Percentiles rank a stretch among this genome's conserved stretches.
These are phyloP conservation scores for Danaus plexippus DNA, from an alignment of 1,140 invertebrate genomes.

Conservation along the genomic window DNA sequence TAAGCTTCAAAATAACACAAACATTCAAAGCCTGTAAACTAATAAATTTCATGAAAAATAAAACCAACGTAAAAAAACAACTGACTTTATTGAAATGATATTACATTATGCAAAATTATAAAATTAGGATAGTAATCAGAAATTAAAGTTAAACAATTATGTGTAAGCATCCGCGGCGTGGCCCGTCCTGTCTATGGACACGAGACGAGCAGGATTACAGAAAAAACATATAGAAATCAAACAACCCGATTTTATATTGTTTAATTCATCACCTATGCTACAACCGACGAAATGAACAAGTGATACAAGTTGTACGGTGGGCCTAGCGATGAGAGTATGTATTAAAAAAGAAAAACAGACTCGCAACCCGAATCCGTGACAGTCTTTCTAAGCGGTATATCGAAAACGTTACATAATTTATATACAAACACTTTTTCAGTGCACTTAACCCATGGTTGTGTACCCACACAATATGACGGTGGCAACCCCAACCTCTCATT, in stretches of 20 bases:
- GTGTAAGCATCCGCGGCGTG: too few relatives aligned
- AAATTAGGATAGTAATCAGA: conserved; percentile 15
- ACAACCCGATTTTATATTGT: conserved; percentile 19
- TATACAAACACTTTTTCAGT: conserved; percentile 18
- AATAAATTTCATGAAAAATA: conserved; percentile 11
- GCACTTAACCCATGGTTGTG: conserved; percentile 6
- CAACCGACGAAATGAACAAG: conserved; percentile 14
- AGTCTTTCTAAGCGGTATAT: conserved; percentile 8
- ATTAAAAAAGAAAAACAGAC: background rate
- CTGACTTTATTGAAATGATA: conserved; percentile 32
- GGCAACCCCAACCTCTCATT: conserved; percentile 11
- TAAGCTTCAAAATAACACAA: too few relatives aligned
- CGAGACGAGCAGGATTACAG: too few relatives aligned
- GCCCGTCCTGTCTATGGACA: too few relatives aligned
- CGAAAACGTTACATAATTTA: conserved; percentile 11
- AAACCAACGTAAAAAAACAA: conserved; percentile 31
- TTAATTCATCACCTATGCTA: conserved; percentile 18
- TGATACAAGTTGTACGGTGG: conserved; percentile 1
- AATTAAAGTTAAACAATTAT: background rate
- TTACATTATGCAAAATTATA: conserved; percentile 23
- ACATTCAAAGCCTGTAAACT: background rate
- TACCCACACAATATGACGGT: conserved; percentile 11
- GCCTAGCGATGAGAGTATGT: conserved; percentile 11
- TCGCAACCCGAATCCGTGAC: background rate
- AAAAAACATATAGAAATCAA: background rate